A percentile compares a stretch with the other conserved stretches of the same genome.
phyloP scores from a whole-genome alignment of 2,888 invertebrate genomes.

The Stenolophus ochropezus region DNA sequence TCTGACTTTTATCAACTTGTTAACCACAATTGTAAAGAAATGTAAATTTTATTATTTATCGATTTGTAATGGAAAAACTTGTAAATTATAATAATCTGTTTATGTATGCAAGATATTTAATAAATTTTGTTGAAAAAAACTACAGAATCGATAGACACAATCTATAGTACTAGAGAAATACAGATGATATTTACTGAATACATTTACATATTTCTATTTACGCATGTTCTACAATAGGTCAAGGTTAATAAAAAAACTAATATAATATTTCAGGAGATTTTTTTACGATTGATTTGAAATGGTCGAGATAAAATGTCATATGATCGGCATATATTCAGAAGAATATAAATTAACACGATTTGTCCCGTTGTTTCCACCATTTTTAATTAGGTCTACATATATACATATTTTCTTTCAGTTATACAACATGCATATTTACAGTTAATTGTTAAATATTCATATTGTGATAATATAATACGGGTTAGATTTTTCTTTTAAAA shows the following conservation, averaged over 20 bases:
- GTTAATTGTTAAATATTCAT: neutral
- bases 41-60: neutral
- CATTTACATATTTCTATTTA: conserved; percentile 58
- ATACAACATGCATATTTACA: neutral
- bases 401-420: neutral
- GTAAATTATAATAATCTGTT: neutral
- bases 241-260: conserved; percentile 56
- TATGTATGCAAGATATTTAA: conserved; percentile 19
- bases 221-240: conserved; percentile 59
- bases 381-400: neutral
- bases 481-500: too few species aligned
- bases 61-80: neutral
- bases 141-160: conserved; percentile 3
- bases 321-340: conserved; percentile 14
- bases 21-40: neutral
- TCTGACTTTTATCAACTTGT: neutral
- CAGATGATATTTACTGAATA: conserved; percentile 57
- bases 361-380: neutral
- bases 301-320: conserved; percentile 34
- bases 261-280: conserved; percentile 52
- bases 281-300: conserved; percentile 30
- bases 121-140: conserved; percentile 10
- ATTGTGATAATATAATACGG: too few species aligned
- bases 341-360: neutral
- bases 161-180: conserved; percentile 45